Base-by-base conservation (phyloP, 2,888 invertebrate species). In the Trilocha varians region DNA sequence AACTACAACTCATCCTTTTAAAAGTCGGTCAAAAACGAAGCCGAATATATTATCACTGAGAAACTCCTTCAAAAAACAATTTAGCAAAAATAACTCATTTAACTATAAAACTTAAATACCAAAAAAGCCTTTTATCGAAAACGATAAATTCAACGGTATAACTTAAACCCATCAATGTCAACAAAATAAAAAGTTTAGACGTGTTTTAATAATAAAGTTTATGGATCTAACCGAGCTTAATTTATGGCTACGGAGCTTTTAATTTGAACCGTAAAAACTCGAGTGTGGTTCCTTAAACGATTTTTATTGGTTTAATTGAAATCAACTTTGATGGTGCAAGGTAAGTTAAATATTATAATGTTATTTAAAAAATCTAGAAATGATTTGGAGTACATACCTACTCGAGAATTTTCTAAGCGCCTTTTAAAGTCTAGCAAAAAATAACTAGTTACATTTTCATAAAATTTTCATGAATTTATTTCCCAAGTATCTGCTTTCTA, bases 171-270 rank as follows among this genome's bases (percentile, higher is more conserved):
- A 44, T 44, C 44, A 44, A 44, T 41, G 44, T 44, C 44, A 25
- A 9, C 32, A 36, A 41, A 43, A 44, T 49, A 52, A 52, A 49
- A 52, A 46, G 41, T 42, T 39, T 35, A 42, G 47, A 47, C 50
- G 47, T 46, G 50, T 44, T 51, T 53, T 49, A 53, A 53, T 51
- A 51, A 32, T 53, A 48, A 48, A 49, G 38, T 51, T 51, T 48
- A 49, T 48, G 44, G 46, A 39, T 43, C 47, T 43, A 47, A 45
- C 39, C 25, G 18, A 25, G 11, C 25, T 25, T 38, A 25, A 43
- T 52, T 49, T 47, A 52, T 49, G 45, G 46, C 47, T 45, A 47
- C 41, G 40, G 36, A 32, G 43, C 41, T 49, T 52, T 47, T 52
- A 48, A 47, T 50, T 48, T 48, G 45, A 39, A 14, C 25, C 40